Conservation (phyloP, 92 coral and sea anemone species). For the Desmophyllum pertusum region DNA sequence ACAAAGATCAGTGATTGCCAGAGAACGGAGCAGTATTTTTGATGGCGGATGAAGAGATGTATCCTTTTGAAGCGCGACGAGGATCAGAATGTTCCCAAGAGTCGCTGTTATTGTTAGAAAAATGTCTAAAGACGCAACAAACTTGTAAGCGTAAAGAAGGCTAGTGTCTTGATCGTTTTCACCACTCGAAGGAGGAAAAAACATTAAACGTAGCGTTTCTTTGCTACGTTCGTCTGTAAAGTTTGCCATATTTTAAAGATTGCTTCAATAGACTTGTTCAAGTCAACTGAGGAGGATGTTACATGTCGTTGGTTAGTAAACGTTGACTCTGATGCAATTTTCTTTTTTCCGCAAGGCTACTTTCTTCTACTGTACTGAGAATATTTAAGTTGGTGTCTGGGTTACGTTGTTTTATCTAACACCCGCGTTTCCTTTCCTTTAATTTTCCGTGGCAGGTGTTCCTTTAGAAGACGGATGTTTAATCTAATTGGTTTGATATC, state of each 20-base stretch:
- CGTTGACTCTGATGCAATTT: neutral
- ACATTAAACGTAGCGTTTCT: neutral
- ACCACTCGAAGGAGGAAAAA: neutral
- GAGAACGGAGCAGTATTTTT: conserved; percentile 6
- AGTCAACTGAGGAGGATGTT: neutral
- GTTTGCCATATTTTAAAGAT: neutral
- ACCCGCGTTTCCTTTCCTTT: neutral
- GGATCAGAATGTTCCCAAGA: conserved; percentile 10
- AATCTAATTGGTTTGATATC: neutral
- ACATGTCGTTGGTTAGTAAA: neutral
- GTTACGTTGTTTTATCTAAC: too few species aligned
- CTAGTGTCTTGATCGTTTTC: neutral
- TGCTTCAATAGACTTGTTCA: neutral
- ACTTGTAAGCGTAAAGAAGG: neutral
- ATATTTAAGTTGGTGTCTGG: neutral
- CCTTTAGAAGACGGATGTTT: neutral
- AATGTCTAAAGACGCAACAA: conserved; percentile 16
- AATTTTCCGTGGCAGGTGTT: neutral
- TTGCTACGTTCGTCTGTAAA: neutral
- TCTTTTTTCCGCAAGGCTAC: too few species aligned
- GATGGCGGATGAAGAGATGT: conserved; percentile 27
- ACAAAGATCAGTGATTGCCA: conserved; percentile 21
- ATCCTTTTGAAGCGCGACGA: conserved; percentile 1
- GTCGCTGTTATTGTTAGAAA: conserved; percentile 12
- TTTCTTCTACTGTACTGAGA: neutral